Conservation (phyloP, 2,113 vertebrate genomes). For the Panthera tigris region DNA sequence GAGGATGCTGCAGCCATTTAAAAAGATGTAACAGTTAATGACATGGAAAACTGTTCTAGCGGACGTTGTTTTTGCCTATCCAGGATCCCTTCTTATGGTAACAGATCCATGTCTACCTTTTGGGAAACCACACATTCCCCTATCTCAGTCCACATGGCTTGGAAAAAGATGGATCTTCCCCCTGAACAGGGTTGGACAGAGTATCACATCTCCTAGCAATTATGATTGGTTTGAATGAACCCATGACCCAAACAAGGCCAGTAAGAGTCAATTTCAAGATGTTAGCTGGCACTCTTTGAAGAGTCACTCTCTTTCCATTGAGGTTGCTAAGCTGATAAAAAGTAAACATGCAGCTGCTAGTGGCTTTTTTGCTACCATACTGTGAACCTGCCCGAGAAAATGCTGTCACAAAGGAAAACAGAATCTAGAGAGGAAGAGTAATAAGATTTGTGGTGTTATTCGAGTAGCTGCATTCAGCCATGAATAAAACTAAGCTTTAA, state of each 20-base stretch:
- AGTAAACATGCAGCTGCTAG: background rate
- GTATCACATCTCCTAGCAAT: background rate
- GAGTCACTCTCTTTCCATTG: background rate
- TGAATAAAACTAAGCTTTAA: background rate
- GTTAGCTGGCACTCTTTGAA: background rate
- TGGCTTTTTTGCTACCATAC: background rate
- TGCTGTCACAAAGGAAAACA: background rate
- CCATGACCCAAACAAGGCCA: background rate
- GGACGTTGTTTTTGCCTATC: background rate
- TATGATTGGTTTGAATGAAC: background rate
- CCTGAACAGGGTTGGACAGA: background rate
- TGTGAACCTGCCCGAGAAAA: background rate
- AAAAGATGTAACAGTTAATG: background rate
- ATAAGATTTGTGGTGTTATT: background rate
- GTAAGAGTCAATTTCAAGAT: background rate
- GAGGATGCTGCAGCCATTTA: background rate
- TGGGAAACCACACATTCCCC: background rate
- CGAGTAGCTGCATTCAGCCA: background rate
- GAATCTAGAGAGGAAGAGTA: background rate
- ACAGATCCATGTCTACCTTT: background rate
- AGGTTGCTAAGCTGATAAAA: background rate
- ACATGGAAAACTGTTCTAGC: background rate
- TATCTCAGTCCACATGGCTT: background rate
- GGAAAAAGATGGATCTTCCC: background rate
- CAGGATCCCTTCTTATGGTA: background rate